These are phyloP conservation scores for Pholis gunnellus DNA, from an alignment of 2,113 vertebrate species.

Conservation along the genomic window DNA sequence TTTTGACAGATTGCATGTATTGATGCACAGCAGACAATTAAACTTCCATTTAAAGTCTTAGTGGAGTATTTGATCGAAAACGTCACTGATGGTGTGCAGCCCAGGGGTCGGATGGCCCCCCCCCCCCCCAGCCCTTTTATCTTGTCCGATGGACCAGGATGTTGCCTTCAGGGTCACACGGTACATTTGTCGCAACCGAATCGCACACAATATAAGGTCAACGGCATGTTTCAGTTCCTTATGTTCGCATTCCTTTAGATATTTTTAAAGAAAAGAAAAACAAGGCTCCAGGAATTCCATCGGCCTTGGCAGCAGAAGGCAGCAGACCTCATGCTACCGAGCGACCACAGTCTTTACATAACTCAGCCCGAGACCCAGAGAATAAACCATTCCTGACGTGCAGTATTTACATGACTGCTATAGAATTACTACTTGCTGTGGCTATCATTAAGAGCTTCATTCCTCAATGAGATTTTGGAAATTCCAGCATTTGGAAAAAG, in stretches of 20 bases:
- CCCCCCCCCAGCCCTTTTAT: neutral
- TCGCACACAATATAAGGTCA: slow-evolving; percentile 33
- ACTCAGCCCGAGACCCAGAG: slow-evolving; percentile 54
- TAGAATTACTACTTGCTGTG: slow-evolving; percentile 52
- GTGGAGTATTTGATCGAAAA: neutral
- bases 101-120: neutral
- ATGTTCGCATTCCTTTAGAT: slow-evolving; percentile 58
- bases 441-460: slow-evolving; percentile 33
- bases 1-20: neutral
- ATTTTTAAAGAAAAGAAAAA: slow-evolving; percentile 70
- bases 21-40: neutral
- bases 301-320: slow-evolving; percentile 57
- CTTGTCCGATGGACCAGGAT: neutral
- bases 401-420: slow-evolving; percentile 56
- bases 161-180: slow-evolving; percentile 21
- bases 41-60: too few relatives aligned
- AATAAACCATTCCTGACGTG: slow-evolving; percentile 55
- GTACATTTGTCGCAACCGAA: slow-evolving; percentile 29
- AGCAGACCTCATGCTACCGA: slow-evolving; percentile 48
- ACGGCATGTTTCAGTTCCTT: slow-evolving; percentile 47
- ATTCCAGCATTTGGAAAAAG: slow-evolving; percentile 47
- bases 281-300: slow-evolving; percentile 61
- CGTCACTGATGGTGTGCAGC: neutral
- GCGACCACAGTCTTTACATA: slow-evolving; percentile 72
- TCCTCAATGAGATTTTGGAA: slow-evolving; percentile 36